Conservation (phyloP, 2,113 vertebrate genomes). For the Lasiurus cinereus region DNA sequence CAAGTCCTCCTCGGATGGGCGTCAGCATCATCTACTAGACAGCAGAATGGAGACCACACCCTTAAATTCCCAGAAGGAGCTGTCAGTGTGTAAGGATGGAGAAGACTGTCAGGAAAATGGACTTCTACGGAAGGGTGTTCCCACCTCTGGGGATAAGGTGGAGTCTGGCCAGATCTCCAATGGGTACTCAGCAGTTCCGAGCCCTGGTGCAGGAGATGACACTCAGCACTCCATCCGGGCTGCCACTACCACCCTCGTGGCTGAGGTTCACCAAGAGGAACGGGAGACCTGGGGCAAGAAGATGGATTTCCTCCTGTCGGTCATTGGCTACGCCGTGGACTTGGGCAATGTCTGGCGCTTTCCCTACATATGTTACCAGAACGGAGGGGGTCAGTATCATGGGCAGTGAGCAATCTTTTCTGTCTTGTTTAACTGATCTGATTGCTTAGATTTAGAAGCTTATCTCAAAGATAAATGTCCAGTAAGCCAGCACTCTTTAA, state of each 20-base stretch:
- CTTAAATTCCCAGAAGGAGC: conserved; percentile 84
- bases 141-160: conserved; percentile 84
- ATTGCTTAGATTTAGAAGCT: background rate
- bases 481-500: background rate
- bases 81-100: conserved; percentile 83
- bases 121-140: conserved; percentile 85
- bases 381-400: conserved; percentile 95
- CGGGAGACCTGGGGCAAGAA: conserved; percentile 98
- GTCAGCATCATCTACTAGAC: conserved; percentile 46
- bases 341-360: conserved; percentile 99
- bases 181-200: conserved; percentile 91
- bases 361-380: conserved; percentile 99
- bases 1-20: conserved; percentile 74
- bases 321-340: conserved; percentile 98
- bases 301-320: conserved; percentile 97
- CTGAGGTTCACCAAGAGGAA: conserved; percentile 84
- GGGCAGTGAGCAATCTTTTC: background rate
- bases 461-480: background rate
- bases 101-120: conserved; percentile 90
- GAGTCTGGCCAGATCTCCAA: conserved; percentile 91
- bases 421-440: background rate
- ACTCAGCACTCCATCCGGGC: conserved; percentile 85
- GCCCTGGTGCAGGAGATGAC: conserved; percentile 83
- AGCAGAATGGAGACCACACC: conserved; percentile 91
- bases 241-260: conserved; percentile 87